phyloP scores from a whole-genome alignment of 2,113 vertebrate species.

The Mastomys natalensis region DNA sequence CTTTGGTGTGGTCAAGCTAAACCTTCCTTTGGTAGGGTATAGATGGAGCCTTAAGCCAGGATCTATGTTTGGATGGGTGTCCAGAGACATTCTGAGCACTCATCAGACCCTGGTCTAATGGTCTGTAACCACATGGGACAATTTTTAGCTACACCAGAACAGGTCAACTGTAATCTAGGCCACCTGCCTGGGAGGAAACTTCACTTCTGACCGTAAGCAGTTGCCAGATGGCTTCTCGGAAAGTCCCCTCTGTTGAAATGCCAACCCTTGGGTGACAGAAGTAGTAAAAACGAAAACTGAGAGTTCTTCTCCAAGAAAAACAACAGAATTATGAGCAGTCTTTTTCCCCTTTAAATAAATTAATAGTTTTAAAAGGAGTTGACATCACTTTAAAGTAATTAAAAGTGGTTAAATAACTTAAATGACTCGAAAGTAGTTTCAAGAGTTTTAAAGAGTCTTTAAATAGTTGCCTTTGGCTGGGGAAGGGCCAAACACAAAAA shows the following conservation, averaged over 20 bases:
- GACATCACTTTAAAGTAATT: conserved; percentile 33
- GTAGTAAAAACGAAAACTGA: neutral
- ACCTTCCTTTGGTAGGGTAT: neutral
- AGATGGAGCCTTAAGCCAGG: too few species aligned
- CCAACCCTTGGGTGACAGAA: neutral
- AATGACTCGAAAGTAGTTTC: conserved; percentile 6
- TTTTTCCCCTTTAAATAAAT: neutral
- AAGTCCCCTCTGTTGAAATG: conserved; percentile 1
- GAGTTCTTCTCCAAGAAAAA: conserved; percentile 4
- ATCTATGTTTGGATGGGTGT: neutral
- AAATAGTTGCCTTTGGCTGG: neutral
- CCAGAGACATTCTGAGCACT: neutral
- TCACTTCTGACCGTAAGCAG: conserved; percentile 49
- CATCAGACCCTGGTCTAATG: neutral
- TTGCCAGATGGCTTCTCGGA: conserved; percentile 71
- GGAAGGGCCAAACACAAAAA: neutral
- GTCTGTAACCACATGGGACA: neutral
- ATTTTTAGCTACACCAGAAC: conserved; percentile 26
- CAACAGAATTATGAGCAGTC: neutral
- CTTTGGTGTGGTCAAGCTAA: neutral
- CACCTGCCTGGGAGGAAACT: conserved; percentile 66
- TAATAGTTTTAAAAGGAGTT: conserved; percentile 25
- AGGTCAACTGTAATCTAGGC: conserved; percentile 54
- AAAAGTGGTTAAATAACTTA: conserved; percentile 14
- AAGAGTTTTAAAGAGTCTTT: neutral